Evolutionary conservation across 2,888 invertebrate species (phyloP).

Genomic region (Caenorhabditis sinica): DNA sequence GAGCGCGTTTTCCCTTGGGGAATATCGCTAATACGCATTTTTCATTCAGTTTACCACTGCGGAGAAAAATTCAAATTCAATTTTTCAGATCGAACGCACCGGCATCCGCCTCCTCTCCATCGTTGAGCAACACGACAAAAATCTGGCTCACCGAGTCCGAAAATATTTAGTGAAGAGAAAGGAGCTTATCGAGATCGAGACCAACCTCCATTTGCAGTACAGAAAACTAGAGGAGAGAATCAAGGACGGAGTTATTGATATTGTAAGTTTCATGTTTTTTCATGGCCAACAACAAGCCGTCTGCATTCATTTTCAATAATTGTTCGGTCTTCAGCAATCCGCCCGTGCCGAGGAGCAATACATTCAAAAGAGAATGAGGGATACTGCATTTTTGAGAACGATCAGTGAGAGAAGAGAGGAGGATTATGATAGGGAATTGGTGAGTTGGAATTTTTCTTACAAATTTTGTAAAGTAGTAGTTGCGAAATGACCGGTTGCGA

Average conservation of each 20-base stretch:
- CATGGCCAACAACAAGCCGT: not conserved
- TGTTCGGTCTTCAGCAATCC: conserved; percentile 59
- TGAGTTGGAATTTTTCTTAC: too few relatives aligned
- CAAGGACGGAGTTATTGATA: conserved; percentile 68
- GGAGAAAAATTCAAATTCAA: not conserved
- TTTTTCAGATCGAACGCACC: conserved; percentile 64
- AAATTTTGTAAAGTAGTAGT: too few relatives aligned
- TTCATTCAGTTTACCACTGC: too few relatives aligned
- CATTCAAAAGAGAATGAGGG: conserved; percentile 66
- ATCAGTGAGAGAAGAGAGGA: conserved; percentile 65
- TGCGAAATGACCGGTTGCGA: too few relatives aligned
- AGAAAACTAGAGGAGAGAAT: conserved; percentile 69
- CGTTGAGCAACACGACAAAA: conserved; percentile 64
- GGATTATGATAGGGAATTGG: conserved; percentile 69
- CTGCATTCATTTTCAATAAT: not conserved
- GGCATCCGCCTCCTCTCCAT: conserved; percentile 60
- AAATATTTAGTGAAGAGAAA: conserved; percentile 69
- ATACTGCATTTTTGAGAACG: conserved; percentile 67
- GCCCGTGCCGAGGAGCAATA: conserved; percentile 67
- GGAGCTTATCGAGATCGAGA: conserved; percentile 72
- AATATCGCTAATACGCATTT: too few relatives aligned
- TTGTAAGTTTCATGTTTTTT: conserved; percentile 47
- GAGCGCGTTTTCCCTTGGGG: too few relatives aligned
- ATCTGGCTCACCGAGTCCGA: conserved; percentile 62
- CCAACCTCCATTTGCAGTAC: conserved; percentile 71